Base-by-base conservation (phyloP, 2,888 invertebrate species). In the Patella pellucida region DNA sequence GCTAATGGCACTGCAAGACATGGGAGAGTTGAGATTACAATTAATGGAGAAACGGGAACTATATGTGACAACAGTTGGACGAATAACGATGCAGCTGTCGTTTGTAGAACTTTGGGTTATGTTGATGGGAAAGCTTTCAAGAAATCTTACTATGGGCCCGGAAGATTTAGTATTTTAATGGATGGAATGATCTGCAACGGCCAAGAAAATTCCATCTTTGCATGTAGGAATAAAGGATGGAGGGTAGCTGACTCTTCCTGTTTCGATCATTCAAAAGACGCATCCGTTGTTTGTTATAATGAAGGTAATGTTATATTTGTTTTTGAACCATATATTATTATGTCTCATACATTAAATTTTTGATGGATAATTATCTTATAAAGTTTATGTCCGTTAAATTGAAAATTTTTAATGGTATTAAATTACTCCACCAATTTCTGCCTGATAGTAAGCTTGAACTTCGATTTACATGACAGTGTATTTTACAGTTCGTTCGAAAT, bases 41-140 rank as follows among this genome's bases (percentile, higher is more conserved):
- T 83, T 71, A 83, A 85, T 72, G 79, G 82, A 11, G 76, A 79
- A 31, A 79, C 80, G 23, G 85, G 86, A 31, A 85, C 84, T 12
- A 85, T 88, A 15, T 88, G 88, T 80, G 87, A 87, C 72, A 79
- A 83, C 67, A 76, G 80, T 11, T 85, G 86, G 82, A 83, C 83
- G 14, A 82, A 80, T 12, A 82, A 81, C 73, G 87, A 87, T 75
- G 87, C 88, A 1, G 77, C 80, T 5, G 84, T 85, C 3, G 81
- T 86, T 15, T 87, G 87, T 76, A 84, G 81, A 74, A 73, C 78
- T 54, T 76, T 85, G 15, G 84, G 84, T 23, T 87, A 81, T 73
- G 78, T 81, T n/a, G 86, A 85, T 67, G 88, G 84, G 0, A 83
- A 81, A 19, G 71, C 76, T 1, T 12, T 67, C 2, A 67, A 23